These are phyloP conservation scores for Acomys russatus DNA, from an alignment of 2,797 vertebrate genomes.

Conservation along the genomic window DNA sequence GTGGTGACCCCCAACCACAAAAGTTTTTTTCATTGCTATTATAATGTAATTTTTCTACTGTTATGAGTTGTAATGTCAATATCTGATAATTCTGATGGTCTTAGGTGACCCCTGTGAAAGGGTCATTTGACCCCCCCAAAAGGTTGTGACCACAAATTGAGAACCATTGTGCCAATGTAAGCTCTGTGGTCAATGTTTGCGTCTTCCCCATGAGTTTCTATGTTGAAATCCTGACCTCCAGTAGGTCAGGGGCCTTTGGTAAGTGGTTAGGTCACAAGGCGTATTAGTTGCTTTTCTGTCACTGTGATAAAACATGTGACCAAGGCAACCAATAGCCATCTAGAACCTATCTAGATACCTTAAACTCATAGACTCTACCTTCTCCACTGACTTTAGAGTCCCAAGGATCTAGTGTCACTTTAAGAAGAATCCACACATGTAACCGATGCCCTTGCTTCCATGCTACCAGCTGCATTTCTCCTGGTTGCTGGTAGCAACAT, in stretches of 20 bases:
- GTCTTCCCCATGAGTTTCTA: background rate
- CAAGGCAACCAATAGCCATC: background rate
- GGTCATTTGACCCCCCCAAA: background rate
- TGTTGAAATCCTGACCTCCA: background rate
- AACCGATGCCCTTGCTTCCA: background rate
- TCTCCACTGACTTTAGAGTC: background rate
- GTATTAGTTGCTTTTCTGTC: background rate
- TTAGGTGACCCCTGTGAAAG: background rate
- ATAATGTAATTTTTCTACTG: background rate
- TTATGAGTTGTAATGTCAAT: background rate
- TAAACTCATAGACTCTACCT: rapidly evolving
- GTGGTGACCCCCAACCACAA: background rate
- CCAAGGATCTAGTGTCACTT: background rate
- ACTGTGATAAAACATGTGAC: background rate
- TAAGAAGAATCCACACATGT: background rate
- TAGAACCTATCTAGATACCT: background rate
- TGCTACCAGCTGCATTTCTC: slow-evolving; percentile 15
- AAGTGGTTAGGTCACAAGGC: background rate
- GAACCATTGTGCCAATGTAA: background rate
- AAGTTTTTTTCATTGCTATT: background rate
- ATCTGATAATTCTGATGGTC: background rate
- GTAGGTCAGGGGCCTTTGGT: background rate
- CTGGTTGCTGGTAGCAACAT: slow-evolving; percentile 58
- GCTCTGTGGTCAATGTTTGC: background rate
- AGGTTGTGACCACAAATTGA: background rate